Base-by-base conservation (phyloP, 2,888 invertebrate genomes). In the Serripes groenlandicus region DNA sequence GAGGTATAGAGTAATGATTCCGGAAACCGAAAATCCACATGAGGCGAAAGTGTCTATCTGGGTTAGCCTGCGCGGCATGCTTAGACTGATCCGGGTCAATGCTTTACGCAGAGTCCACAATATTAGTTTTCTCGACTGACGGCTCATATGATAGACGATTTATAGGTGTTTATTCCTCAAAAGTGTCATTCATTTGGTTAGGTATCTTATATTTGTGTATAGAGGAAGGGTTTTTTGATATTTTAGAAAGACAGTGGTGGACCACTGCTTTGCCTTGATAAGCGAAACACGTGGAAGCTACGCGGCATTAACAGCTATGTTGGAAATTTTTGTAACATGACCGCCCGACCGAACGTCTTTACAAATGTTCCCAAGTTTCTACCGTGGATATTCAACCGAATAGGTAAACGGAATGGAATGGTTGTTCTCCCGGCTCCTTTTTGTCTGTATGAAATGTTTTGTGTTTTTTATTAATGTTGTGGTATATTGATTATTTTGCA, bases 201-300 rank as follows among this genome's bases (percentile, higher is more conserved):
- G n/a, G n/a, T n/a, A n/a, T n/a, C 42, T 42, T 18, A 18, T 42
- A 18, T 42, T 42, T 42, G 9, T 42, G 42, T 42, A 42, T 56
- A 23, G 23, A 56, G 23, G 23, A 26, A n/a, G 1, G 23, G 23
- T 4, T 26, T 56, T 56, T n/a, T n/a, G 23, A 26, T 56, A 42
- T 80, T 80, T 35, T 83, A 94, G 93, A 93, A 93, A 75, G 94
- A 94, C 90, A 94, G 94, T 79, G 94, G 94, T 0, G 93, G 94
- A 1, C 92, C 94, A 1, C 78, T 94, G 66, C 87, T 91, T 49
- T 94, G 93, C 79, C 68, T 88, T 54, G 90, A 90, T 75, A 87
- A 87, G 26, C 73, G 87, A 35, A 83, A 84, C 28, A 89, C 89
- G 1, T 93, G 92, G 92, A 88, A 89, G 32, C 60, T 92, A 37